Conservation (phyloP, 2,888 invertebrate genomes). For the Muscina levida region DNA sequence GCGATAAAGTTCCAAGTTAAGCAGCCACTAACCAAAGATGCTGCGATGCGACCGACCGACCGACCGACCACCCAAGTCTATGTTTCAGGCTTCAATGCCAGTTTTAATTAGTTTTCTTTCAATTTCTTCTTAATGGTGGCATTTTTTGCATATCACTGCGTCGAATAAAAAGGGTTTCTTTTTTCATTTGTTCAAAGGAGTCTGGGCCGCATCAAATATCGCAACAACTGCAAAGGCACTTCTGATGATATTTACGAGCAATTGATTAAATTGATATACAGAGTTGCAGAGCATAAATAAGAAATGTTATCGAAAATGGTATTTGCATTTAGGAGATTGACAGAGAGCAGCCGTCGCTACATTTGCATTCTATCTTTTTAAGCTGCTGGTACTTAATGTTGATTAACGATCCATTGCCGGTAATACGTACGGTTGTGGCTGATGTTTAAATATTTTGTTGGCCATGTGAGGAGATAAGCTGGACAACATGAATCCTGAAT, state of each 20-base stretch:
- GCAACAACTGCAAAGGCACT: conserved; percentile 3
- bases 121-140: conserved; percentile 41
- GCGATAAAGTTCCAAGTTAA: background rate
- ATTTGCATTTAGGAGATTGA: conserved; percentile 6
- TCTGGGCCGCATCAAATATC: conserved; percentile 27
- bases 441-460: no score
- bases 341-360: background rate
- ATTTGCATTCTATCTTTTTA: background rate
- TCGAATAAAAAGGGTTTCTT: background rate
- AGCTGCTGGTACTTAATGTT: background rate
- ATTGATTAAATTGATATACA: conserved; percentile 56
- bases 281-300: conserved; percentile 5
- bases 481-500: background rate
- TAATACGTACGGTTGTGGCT: no score
- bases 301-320: conserved; percentile 4
- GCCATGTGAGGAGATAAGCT: no score
- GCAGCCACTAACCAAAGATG: conserved; percentile 31
- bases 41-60: conserved; percentile 48
- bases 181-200: background rate
- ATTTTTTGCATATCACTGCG: conserved; percentile 42
- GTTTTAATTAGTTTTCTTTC: conserved; percentile 63
- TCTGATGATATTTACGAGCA: conserved; percentile 57
- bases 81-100: conserved; percentile 55
- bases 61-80: conserved; percentile 58
- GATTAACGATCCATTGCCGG: background rate